Base-by-base conservation (phyloP, 2,113 vertebrate genomes). In the Jaculus jaculus region DNA sequence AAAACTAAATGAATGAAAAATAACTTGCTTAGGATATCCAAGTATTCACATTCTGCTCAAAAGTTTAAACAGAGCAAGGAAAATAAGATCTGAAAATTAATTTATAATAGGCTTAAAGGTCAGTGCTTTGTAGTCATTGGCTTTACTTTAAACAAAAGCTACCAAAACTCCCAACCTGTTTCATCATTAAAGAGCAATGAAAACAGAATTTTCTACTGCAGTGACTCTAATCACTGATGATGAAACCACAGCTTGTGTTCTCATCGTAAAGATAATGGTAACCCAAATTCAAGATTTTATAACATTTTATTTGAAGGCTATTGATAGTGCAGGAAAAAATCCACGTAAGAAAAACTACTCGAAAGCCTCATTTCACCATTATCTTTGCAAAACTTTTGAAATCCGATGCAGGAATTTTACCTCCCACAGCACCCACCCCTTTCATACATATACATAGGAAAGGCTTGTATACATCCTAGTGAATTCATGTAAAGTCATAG, bases 281-380 rank as follows among this genome's bases (percentile, higher is more conserved):
- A 88, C 61, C 47, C 73, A 94, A 39, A 8, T 73, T 84, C 54
- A 83, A 87, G 60, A 83, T 66, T 94, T 54, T 32, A 15, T 71
- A 78, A 69, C 26, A 39, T 73, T 91, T 96, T 82, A 90, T 96
- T 96, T 96, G 89, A 96, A 89, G 58, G 73, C 68, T 94, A 94
- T 2, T 66, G 32, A 66, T 12, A 3, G 58, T 84, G 17, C 78
- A 84, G n/a, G 26, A 30, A 81, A 89, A 13, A 84, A 37, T 69
- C 32, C 69, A 79, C 73, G 9, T 72, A 47, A 61, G 58, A 93
- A 81, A 81, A 83, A 80, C 72, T 74, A 84, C 37, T 75, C 73
- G 39, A 90, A 92, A 78, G 8, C 34, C 42, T 94, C 60, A 63
- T 84, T 91, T 89, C 51, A 84, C 73, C 85, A 87, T 77, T 83